These are phyloP conservation scores for Apteryx mantelli DNA, from an alignment of 2,113 vertebrate genomes.

Conservation along the genomic window DNA sequence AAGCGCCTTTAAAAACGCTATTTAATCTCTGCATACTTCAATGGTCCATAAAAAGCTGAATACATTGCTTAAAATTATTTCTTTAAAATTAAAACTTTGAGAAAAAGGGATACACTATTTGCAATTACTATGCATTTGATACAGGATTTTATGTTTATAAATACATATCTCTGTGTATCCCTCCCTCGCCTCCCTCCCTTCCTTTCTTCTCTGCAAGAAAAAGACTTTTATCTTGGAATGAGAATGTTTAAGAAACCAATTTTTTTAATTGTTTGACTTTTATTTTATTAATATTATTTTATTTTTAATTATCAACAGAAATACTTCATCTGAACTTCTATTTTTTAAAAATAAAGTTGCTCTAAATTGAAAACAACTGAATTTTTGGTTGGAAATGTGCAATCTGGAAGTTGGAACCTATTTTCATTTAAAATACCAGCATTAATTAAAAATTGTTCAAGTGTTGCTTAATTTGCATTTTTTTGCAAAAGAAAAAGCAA, in stretches of 20 bases:
- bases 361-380: not conserved
- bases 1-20: not conserved
- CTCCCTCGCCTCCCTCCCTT: not conserved
- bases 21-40: not conserved
- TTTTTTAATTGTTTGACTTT: not conserved
- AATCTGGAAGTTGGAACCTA: not conserved
- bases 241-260: fast-evolving
- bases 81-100: not conserved
- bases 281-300: not conserved
- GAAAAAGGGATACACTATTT: not conserved
- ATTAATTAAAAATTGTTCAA: not conserved
- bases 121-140: not conserved
- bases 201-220: not conserved
- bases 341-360: not conserved
- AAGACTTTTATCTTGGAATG: not conserved
- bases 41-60: not conserved
- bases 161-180: not conserved
- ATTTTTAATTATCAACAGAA: not conserved
- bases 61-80: not conserved
- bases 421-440: not conserved
- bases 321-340: not conserved
- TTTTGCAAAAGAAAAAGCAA: not conserved
- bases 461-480: not conserved
- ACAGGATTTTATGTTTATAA: not conserved
- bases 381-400: not conserved